phyloP scores from a whole-genome alignment of 2,888 invertebrate species.

The Napeogenes inachia region DNA sequence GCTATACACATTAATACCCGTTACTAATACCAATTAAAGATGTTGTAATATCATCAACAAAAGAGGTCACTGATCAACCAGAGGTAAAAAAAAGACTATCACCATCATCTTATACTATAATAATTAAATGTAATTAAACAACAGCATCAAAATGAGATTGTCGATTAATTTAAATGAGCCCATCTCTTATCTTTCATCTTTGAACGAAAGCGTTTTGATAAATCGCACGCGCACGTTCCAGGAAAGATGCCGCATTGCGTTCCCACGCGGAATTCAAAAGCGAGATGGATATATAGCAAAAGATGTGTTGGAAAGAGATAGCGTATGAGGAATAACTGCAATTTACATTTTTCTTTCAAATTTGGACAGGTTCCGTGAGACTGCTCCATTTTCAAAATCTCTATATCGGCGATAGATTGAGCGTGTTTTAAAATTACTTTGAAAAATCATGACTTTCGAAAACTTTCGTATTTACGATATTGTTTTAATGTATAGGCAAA shows the following conservation, averaged over 20 bases:
- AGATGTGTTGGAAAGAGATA: conserved; percentile 34
- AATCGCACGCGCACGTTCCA: conserved; percentile 62
- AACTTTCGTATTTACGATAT: background rate
- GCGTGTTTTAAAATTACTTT: no score
- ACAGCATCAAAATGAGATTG: conserved; percentile 22
- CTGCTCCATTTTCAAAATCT: conserved; percentile 16
- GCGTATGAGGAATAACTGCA: conserved; percentile 28
- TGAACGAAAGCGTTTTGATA: conserved; percentile 60
- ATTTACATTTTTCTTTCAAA: conserved; percentile 53
- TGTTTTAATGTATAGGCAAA: background rate
- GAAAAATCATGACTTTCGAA: no score
- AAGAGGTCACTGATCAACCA: conserved; percentile 8
- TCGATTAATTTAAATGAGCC: conserved; percentile 27
- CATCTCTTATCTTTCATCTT: conserved; percentile 30
- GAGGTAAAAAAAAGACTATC: conserved; percentile 3
- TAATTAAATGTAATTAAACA: conserved; percentile 26
- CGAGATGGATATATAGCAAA: conserved; percentile 39
- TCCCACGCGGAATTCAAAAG: conserved; percentile 66
- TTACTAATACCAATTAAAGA: no score
- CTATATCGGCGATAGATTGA: no score
- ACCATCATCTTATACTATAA: conserved; percentile 12
- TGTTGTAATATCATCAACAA: background rate
- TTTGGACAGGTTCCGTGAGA: conserved; percentile 16
- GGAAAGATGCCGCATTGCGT: conserved; percentile 61
- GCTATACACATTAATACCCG: no score